These are phyloP conservation scores for Penaeus vannamei DNA, from an alignment of 1,140 invertebrate genomes.

Conservation along the genomic window DNA sequence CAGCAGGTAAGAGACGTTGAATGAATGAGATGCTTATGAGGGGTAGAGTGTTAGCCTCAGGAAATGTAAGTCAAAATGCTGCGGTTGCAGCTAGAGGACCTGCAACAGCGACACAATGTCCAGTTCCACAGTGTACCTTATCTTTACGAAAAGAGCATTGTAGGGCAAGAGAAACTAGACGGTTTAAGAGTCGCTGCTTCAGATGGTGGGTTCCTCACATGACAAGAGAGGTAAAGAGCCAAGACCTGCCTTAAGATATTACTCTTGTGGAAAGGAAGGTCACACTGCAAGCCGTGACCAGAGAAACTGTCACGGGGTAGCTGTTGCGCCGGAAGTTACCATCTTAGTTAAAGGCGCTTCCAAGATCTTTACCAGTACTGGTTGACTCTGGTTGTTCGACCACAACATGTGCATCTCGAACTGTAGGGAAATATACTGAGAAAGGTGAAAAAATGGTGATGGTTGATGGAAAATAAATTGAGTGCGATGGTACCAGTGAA, in stretches of 20 bases:
- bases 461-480: constrained; percentile 29
- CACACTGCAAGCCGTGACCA: constrained; percentile 3
- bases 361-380: constrained; percentile 4
- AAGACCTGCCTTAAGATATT: not conserved
- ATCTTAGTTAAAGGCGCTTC: constrained; percentile 5
- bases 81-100: constrained; percentile 38
- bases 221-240: constrained; percentile 16
- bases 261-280: constrained; percentile 27
- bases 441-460: not conserved
- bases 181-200: constrained; percentile 9
- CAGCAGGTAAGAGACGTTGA: no score
- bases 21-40: no score
- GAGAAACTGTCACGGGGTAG: constrained; percentile 7
- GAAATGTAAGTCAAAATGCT: constrained; percentile 54
- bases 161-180: not conserved
- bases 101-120: not conserved
- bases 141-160: not conserved
- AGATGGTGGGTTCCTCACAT: constrained; percentile 31
- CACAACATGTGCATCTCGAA: no score
- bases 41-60: no score
- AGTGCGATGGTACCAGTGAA: not conserved
- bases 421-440: not conserved
- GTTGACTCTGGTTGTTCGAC: no score
- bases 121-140: not conserved
- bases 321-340: constrained; percentile 12